phyloP scores from a whole-genome alignment of 2,113 vertebrate genomes.

The Hepsetus odoe region DNA sequence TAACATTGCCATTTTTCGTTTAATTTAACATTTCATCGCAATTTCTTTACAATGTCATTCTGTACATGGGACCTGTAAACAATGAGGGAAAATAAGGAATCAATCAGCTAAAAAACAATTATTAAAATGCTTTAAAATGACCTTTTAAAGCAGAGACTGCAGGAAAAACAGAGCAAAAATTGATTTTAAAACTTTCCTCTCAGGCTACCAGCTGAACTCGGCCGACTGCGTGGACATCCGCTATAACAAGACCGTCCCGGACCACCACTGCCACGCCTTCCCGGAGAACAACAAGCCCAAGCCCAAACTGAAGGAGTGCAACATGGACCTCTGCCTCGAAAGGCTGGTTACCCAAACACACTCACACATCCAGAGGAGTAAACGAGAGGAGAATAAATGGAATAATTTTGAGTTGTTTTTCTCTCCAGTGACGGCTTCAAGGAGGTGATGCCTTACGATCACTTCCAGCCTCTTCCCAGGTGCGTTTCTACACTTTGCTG shows the following conservation, averaged over 20 bases:
- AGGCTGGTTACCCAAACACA: slow-evolving; percentile 67
- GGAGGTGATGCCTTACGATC: slow-evolving; percentile 95
- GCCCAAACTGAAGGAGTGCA: slow-evolving; percentile 90
- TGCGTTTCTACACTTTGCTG: slow-evolving; percentile 50
- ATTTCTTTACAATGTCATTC: too few relatives aligned
- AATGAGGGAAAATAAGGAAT: too few relatives aligned
- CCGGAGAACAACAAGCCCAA: slow-evolving; percentile 93
- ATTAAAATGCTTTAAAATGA: too few relatives aligned
- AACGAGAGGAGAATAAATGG: not conserved
- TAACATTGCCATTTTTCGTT: too few relatives aligned
- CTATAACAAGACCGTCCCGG: slow-evolving; percentile 81
- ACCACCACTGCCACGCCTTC: slow-evolving; percentile 87
- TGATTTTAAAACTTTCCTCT: too few relatives aligned
- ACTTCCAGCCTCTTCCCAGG: slow-evolving; percentile 94
- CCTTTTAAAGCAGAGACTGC: too few relatives aligned
- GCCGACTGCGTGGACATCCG: slow-evolving; percentile 89
- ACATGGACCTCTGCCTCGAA: slow-evolving; percentile 91
- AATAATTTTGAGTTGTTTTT: slow-evolving; percentile 47
- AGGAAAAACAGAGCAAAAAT: too few relatives aligned
- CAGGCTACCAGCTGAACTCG: slow-evolving; percentile 94
- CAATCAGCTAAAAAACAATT: too few relatives aligned
- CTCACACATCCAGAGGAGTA: not conserved
- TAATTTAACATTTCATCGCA: too few relatives aligned
- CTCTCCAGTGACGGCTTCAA: slow-evolving; percentile 91
- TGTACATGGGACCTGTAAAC: too few relatives aligned